Percentiles rank a stretch among this genome's conserved stretches.
phyloP scores from a whole-genome alignment of 2,797 vertebrate genomes.

The Intellagama lesueurii region DNA sequence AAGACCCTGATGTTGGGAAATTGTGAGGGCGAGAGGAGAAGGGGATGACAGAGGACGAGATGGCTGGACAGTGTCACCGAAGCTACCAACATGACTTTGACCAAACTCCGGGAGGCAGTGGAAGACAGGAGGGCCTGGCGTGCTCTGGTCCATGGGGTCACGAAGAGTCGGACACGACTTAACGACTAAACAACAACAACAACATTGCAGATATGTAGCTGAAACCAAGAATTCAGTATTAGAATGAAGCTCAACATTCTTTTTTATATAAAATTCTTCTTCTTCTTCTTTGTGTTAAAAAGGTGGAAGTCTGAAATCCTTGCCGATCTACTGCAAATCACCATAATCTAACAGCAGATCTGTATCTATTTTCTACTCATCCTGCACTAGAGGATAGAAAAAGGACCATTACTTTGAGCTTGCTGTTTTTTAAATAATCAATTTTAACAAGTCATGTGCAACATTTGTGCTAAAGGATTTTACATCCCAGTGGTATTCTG shows the following conservation, averaged over 20 bases:
- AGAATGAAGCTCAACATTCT: neutral
- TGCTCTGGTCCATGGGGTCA: no score
- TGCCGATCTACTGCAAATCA: neutral
- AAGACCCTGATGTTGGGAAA: no score
- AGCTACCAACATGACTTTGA: no score
- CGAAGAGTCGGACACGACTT: no score
- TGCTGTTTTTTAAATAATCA: neutral
- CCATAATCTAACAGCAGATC: neutral
- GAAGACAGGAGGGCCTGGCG: no score
- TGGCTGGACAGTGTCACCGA: no score
- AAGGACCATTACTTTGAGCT: neutral
- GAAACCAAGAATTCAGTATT: neutral
- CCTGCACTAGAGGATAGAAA: neutral
- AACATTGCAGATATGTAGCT: neutral
- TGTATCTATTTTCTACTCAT: neutral
- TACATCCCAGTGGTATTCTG: neutral
- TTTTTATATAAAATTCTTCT: neutral
- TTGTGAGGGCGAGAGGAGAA: no score
- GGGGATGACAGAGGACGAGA: no score
- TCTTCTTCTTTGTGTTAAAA: neutral
- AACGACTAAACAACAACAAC: no score
- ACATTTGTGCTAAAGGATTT: neutral
- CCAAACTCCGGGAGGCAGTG: no score
- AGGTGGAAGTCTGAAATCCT: neutral
- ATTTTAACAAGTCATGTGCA: neutral